These are phyloP conservation scores for Tiliqua scincoides DNA, from an alignment of 2,113 vertebrate genomes.

Conservation along the genomic window DNA sequence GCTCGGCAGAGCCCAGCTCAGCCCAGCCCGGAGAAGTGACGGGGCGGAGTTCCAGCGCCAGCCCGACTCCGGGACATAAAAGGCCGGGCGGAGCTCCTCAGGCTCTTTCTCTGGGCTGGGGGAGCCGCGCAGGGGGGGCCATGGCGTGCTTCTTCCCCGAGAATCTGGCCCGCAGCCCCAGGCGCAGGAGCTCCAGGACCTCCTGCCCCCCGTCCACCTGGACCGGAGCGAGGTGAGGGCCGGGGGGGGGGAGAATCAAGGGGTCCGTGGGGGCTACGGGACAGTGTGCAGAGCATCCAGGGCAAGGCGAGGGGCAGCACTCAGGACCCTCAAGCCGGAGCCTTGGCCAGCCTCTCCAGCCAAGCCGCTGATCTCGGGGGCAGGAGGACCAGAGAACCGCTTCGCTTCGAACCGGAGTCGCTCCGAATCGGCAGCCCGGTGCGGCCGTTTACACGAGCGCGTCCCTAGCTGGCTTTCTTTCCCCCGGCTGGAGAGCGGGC, in stretches of 20 bases:
- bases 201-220: not conserved
- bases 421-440: not conserved
- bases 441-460: not conserved
- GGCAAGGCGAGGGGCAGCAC: no score
- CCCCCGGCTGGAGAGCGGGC: not conserved
- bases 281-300: no score
- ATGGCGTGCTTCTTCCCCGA: constrained; percentile 5
- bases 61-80: not conserved
- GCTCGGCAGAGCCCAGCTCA: no score
- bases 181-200: not conserved
- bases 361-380: not conserved
- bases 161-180: not conserved
- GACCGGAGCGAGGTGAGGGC: not conserved
- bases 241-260: not conserved
- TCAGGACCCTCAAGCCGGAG: not conserved
- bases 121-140: accelerated
- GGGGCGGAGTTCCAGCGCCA: not conserved
- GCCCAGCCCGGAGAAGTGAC: not conserved
- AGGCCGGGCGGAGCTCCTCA: not conserved
- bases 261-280: no score
- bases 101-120: not conserved
- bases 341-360: not conserved
- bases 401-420: not conserved
- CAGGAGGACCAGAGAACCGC: not conserved
- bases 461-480: not conserved